Percentiles rank a stretch among this genome's conserved stretches.
Conservation (phyloP, 1,140 invertebrate species). For the Bombus superbus region DNA sequence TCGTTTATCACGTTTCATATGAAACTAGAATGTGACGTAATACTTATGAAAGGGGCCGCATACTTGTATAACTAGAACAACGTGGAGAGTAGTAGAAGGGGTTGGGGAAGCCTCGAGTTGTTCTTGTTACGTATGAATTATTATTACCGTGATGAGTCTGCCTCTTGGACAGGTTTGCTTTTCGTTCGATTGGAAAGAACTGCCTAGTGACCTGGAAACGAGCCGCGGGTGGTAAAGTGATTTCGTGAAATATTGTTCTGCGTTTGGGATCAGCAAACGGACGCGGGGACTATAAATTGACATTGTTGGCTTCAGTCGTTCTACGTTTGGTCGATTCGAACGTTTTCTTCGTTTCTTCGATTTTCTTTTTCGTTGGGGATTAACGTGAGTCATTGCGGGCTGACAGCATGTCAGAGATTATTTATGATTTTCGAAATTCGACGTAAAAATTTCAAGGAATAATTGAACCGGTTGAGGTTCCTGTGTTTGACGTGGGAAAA, state of each 20-base stretch:
- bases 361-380: background rate
- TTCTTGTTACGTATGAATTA: constrained; percentile 38
- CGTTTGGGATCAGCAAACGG: background rate
- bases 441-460: no score
- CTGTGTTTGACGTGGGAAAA: background rate
- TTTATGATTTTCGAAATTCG: background rate
- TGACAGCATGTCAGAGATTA: background rate
- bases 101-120: background rate
- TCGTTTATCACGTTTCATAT: background rate
- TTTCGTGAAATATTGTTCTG: constrained; percentile 17
- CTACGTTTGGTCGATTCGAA: background rate
- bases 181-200: background rate
- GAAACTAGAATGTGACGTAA: background rate
- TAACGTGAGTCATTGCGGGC: background rate
- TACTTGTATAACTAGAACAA: background rate
- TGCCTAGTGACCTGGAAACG: constrained; percentile 35
- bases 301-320: background rate
- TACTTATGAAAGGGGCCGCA: background rate
- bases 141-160: constrained; percentile 45
- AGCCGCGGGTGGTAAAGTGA: constrained; percentile 10
- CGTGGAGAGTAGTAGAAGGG: background rate
- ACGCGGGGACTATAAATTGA: background rate
- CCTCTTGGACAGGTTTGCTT: background rate
- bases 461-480: background rate
- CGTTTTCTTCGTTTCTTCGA: no score